Evolutionary conservation across 2,797 vertebrate genomes (phyloP).

Genomic region (Notamacropus eugenii): DNA sequence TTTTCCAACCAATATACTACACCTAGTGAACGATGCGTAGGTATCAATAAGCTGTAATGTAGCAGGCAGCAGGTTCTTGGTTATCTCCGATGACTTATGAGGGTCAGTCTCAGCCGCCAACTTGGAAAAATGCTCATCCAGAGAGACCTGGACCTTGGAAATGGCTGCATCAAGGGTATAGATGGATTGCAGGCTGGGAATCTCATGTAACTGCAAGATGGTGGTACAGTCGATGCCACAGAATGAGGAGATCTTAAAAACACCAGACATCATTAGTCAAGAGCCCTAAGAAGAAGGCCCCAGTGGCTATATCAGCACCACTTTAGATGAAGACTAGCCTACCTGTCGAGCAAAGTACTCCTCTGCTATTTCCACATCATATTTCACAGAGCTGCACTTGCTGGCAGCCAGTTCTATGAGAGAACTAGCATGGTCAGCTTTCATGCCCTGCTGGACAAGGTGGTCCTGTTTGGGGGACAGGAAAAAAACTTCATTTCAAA

Average conservation of each 20-base stretch:
- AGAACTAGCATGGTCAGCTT: conserved; percentile 91
- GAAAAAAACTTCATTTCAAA: background rate
- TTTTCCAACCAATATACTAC: conserved; percentile 7
- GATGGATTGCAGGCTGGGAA: conserved; percentile 96
- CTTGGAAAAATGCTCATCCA: conserved; percentile 97
- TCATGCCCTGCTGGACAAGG: conserved; percentile 95
- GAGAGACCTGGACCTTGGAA: conserved; percentile 98
- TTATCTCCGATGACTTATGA: conserved; percentile 94
- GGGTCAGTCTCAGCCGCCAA: conserved; percentile 93
- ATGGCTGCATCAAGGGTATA: conserved; percentile 97
- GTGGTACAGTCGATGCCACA: conserved; percentile 92
- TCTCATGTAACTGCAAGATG: conserved; percentile 93
- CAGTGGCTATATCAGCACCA: background rate
- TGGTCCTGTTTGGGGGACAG: conserved; percentile 88
- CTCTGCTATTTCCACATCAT: conserved; percentile 96
- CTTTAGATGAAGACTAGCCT: background rate
- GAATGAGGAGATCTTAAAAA: conserved; percentile 95
- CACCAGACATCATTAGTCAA: conserved; percentile 38
- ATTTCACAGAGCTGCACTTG: conserved; percentile 95
- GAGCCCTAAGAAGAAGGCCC: background rate
- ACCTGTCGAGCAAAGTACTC: conserved; percentile 98
- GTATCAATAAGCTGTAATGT: conserved; percentile 95
- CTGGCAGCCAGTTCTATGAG: conserved; percentile 90
- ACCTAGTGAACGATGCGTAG: conserved; percentile 96
- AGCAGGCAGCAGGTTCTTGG: conserved; percentile 97